These are phyloP conservation scores for Drosophila austrosaltans DNA, from an alignment of 2,888 invertebrate genomes.

Conservation along the genomic window DNA sequence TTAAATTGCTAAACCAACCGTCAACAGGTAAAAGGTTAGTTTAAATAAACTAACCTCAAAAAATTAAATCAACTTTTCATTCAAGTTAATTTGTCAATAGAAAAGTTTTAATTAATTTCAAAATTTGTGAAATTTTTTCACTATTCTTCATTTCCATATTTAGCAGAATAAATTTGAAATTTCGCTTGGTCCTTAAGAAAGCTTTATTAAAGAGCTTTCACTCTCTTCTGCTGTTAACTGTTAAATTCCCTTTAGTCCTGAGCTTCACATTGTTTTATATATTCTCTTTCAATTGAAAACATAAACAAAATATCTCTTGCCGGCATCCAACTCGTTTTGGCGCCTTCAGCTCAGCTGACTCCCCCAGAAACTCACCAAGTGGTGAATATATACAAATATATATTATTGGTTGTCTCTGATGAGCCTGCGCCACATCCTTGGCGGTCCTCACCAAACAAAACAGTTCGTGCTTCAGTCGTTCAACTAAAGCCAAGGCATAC, in stretches of 20 bases:
- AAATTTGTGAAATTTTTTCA: constrained; percentile 36
- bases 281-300: constrained; percentile 25
- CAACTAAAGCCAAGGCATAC: constrained; percentile 70
- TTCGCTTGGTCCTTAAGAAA: constrained; percentile 29
- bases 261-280: background rate
- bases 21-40: constrained; percentile 58
- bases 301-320: constrained; percentile 50
- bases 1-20: constrained; percentile 59
- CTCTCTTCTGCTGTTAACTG: constrained; percentile 61
- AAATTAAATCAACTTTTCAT: background rate
- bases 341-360: constrained; percentile 51
- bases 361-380: constrained; percentile 56
- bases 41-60: background rate
- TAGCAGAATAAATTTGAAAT: constrained; percentile 35
- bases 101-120: constrained; percentile 49
- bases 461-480: constrained; percentile 65
- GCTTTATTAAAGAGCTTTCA: constrained; percentile 54
- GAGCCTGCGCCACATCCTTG: constrained; percentile 52
- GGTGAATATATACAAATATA: constrained; percentile 48
- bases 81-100: constrained; percentile 44
- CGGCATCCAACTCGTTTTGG: constrained; percentile 49
- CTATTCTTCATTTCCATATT: background rate
- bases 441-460: constrained; percentile 11
- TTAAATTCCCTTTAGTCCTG: constrained; percentile 18
- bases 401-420: constrained; percentile 24